Base-by-base conservation (phyloP, 2,797 vertebrate species). In the Gymnodraco acuticeps region DNA sequence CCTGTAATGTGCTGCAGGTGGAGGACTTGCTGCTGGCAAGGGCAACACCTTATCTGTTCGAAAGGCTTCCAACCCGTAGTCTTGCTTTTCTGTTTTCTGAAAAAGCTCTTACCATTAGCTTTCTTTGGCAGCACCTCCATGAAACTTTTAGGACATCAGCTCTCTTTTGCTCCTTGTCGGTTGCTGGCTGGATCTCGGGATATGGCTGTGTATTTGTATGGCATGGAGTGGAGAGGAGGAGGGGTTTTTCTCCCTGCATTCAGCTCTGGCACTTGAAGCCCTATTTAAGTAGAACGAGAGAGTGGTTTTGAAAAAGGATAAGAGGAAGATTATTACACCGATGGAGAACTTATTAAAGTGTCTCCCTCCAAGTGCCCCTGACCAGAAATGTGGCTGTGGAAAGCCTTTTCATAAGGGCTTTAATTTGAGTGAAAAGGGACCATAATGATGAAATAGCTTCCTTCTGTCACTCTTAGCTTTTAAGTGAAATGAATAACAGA, bases 291-390 rank as follows among this genome's bases (percentile, higher is more conserved):
- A 61, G 73, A 67, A 62, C 46, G 78, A 80, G 64, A 47, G 51
- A 78, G 68, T 60, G 64, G 55, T 64, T 73, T 73, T 83, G 67
- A 71, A 61, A 27, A 73, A 79, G 56, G 65, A 85, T 76, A 72
- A 73, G 54, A 81, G 55, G 78, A 48, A 75, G 72, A 77, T 88
- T 86, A 88, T 81, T 80, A 78, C 56, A 60, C 58, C 72, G 73
- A 86, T 69, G 47, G 60, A 42, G 31, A 60, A 27, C 56, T 68
- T 73, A 69, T 78, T 70, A 56, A 80, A 78, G 64, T 78, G 82
- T 76, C 67, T 62, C 47, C 15, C 20, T 77, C 61, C 71, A 74
- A 81, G 23, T 65, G 50, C 31, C 70, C 41, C 38, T 16, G 27
- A 65, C 71, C 72, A 74, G 65, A 60, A 60, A 52, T 73, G 60